phyloP scores from a whole-genome alignment of 2,797 vertebrate species.

The Gymnocypris eckloni region DNA sequence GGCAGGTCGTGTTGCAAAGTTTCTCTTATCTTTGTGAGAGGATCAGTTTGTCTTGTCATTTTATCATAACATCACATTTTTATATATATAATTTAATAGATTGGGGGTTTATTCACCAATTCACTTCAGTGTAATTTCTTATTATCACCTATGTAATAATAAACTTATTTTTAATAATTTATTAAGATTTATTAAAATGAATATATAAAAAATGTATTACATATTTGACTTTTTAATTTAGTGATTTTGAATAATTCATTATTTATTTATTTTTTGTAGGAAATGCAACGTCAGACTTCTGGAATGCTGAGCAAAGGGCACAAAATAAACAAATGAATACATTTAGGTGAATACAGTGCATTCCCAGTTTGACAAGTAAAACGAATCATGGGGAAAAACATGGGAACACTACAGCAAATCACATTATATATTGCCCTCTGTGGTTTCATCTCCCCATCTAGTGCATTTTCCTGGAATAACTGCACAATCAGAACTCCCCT shows the following conservation, averaged over 20 bases:
- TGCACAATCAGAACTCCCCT: conserved; percentile 54
- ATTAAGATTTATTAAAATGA: neutral
- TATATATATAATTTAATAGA: neutral
- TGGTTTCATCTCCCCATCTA: neutral
- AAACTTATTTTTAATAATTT: neutral
- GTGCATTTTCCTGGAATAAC: conserved; percentile 61
- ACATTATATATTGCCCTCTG: neutral
- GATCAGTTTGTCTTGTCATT: neutral
- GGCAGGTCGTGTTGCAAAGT: neutral
- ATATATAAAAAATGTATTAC: too few relatives aligned
- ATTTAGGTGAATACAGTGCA: neutral
- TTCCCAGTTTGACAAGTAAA: conserved; percentile 6
- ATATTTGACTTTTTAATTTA: neutral
- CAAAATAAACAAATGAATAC: neutral
- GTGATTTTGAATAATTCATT: neutral
- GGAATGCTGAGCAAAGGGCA: neutral
- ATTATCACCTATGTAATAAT: neutral
- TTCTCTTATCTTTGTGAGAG: neutral
- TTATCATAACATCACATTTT: neutral
- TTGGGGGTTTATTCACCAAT: neutral
- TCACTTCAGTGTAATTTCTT: neutral
- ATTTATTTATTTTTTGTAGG: neutral
- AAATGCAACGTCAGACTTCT: neutral
- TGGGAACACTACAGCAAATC: neutral
- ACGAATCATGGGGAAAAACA: neutral